Evolutionary conservation across 2,888 invertebrate species (phyloP), one percentile per base, ranked within the genome.

Genomic region (Epinotia ramella): DNA sequence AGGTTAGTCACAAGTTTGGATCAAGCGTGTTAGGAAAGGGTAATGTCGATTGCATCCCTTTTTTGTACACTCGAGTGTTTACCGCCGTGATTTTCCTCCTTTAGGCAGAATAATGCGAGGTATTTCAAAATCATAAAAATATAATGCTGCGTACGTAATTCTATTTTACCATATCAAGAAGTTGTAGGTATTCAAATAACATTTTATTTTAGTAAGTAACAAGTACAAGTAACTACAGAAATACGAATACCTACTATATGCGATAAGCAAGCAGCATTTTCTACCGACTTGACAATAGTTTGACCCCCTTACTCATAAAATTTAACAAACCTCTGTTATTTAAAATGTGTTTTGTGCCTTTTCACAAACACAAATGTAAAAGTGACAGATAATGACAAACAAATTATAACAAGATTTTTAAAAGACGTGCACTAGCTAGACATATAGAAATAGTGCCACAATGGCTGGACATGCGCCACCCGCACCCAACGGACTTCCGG

Each of bases 21-120:
- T 66, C 66, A 67, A 76, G 76, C 76, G 60, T 59, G 64, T 59
- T 49, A 75, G 20, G 65, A 65, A 65, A 33, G 49, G 69, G 65
- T 70, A 65, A 65, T 53, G 49, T 65, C 60, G 65, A 70, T 46
- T 59, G 59, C 40, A 20, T 44, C 20, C 44, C n/a, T 44, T 4
- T 44, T 13, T 44, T n/a, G 12, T 20, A 44, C 18, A 46, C 3
- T n/a, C n/a, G 18, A 46, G n/a, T 9, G 11, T 4, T 18, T 18
- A 46, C 46, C 24, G 3, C 24, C 16, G n/a, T 20, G n/a, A 33
- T n/a, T 28, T 62, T 62, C 33, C 62, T 16, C 33, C n/a, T n/a
- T 24, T 9, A 62, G 12, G 33, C 16, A n/a, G 24, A 62, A 16
- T 33, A 62, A 28, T 33, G 60, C 62, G 62, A 33, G 16, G 33